Percentiles rank a stretch among this genome's conserved stretches.
Evolutionary conservation across 2,797 vertebrate genomes (phyloP).

Genomic region (Phoxinus dragarum): DNA sequence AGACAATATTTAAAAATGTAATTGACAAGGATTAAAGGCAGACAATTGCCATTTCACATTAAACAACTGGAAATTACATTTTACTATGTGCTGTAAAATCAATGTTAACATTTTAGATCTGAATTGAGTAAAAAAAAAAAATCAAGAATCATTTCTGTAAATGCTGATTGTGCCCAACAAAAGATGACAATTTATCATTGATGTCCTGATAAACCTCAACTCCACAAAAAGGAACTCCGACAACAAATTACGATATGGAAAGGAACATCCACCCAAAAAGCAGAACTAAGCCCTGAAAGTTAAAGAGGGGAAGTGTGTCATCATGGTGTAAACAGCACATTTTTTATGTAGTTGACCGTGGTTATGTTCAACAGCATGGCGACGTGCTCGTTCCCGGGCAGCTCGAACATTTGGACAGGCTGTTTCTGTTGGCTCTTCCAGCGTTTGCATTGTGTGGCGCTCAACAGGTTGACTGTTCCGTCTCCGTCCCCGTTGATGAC

Average conservation of each 20-base stretch:
- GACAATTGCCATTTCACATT: background rate
- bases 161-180: background rate
- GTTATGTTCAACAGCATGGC: constrained; percentile 87
- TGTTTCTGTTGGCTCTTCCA: constrained; percentile 86
- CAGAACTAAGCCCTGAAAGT: constrained; percentile 19
- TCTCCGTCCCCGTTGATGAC: constrained; percentile 85
- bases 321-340: constrained; percentile 82
- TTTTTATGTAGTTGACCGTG: constrained; percentile 90
- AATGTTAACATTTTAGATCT: background rate
- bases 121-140: background rate
- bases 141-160: background rate
- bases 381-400: constrained; percentile 90
- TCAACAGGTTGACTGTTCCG: constrained; percentile 92
- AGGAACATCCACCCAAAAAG: constrained; percentile 28
- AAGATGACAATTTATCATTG: background rate
- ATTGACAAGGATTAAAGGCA: background rate
- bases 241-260: background rate
- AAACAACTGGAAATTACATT: background rate
- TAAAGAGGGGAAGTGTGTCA: background rate
- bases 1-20: background rate
- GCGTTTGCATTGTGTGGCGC: constrained; percentile 84
- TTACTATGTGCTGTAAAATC: background rate
- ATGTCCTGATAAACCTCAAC: background rate
- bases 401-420: constrained; percentile 80
- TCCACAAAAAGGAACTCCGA: background rate